Base-by-base conservation (phyloP, 2,888 invertebrate genomes). In the Coelinius sp. region DNA sequence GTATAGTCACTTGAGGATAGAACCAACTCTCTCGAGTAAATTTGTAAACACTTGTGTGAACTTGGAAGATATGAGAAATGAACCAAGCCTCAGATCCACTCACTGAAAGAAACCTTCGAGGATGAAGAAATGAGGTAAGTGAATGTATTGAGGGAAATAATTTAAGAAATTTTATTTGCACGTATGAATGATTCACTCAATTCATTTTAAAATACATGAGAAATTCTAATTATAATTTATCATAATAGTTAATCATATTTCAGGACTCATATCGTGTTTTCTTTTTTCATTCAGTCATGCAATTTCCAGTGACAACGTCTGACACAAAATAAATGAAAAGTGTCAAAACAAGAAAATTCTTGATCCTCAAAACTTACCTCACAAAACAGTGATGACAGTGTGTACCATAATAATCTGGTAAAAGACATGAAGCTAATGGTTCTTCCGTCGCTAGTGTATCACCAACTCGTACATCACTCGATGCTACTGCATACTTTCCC, bases 371-470 rank as follows among this genome's bases (percentile, higher is more conserved):
- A 1, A 71, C 69, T 75, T 79, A 94, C 94, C 94, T 92, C 81
- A 90, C 89, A 79, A 95, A 94, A 83, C 96, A 96, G 84, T 95
- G 92, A 75, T 94, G 92, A 82, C 96, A 96, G 84, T 95, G 94
- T 0, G 93, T 92, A 1, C 95, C 95, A 83, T 92, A 94, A 85
- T 90, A 92, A 77, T 93, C 93, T 0, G 94, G 91, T 12, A 94
- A 87, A 0, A 96, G 89, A 79, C 93, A 94, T 0, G 94, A 92
- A 0, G 93, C 94, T 78, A 92, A 92, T 0, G 96, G 94, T 35
- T 89, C 88, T 85, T 96, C 95, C 1, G 91, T 90, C 0, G 94
- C 89, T 12, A 96, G 85, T 0, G 92, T 91, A 82, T 95, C 94
- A 0, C 95, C 95, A 0, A 94, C 91, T 75, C 89, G 88, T 41